Percentiles rank a stretch among this genome's conserved stretches.
phyloP scores from a whole-genome alignment of 2,113 vertebrate species.

The Dunckerocampus dactyliophorus region DNA sequence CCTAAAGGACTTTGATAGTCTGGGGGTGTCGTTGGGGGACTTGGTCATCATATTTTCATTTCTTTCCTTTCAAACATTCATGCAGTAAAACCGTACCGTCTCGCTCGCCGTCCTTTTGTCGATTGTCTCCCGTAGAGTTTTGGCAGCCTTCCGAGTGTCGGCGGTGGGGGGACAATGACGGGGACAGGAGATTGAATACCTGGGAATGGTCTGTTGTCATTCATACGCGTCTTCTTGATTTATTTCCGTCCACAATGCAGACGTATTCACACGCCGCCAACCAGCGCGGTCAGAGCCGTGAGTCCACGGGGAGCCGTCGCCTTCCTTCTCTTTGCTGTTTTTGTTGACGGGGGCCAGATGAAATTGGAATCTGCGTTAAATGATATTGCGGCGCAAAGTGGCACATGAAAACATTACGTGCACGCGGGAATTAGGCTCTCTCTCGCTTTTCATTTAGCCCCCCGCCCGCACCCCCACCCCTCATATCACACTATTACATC shows the following conservation, averaged over 20 bases:
- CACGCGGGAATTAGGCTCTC: constrained; percentile 3
- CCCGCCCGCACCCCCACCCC: too few relatives aligned
- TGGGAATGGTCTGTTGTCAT: not conserved
- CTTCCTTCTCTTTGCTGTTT: constrained; percentile 35
- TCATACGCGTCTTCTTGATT: not conserved
- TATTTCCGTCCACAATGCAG: constrained; percentile 26
- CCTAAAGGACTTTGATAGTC: too few relatives aligned
- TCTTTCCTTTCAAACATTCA: too few relatives aligned
- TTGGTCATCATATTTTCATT: too few relatives aligned
- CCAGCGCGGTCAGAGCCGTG: too few relatives aligned
- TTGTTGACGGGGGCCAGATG: constrained; percentile 34
- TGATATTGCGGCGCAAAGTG: constrained; percentile 27
- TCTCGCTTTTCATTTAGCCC: not conserved
- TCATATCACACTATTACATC: constrained; percentile 17
- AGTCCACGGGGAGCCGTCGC: constrained; percentile 39
- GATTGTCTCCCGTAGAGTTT: too few relatives aligned
- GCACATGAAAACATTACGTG: constrained; percentile 24
- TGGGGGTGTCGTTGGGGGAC: too few relatives aligned
- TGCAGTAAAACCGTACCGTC: too few relatives aligned
- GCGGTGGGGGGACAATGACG: too few relatives aligned
- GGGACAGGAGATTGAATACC: too few relatives aligned
- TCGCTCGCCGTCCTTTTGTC: too few relatives aligned
- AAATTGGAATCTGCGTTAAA: constrained; percentile 28
- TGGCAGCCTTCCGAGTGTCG: too few relatives aligned
- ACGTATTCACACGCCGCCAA: constrained; percentile 32